These are phyloP conservation scores for Eumaeus atala DNA, from an alignment of 1,140 invertebrate genomes.

Conservation along the genomic window DNA sequence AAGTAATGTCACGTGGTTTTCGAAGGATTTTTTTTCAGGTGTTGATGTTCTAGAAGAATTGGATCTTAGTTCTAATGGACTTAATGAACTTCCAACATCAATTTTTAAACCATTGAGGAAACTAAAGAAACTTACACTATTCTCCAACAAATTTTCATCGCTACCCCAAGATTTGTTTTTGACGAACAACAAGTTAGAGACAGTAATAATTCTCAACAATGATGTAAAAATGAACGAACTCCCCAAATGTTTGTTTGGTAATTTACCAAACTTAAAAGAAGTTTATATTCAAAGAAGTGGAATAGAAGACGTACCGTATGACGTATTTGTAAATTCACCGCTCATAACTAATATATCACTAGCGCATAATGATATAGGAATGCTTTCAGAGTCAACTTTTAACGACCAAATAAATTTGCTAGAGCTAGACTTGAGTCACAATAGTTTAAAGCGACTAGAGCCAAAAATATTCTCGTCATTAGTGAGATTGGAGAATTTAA, in stretches of 20 bases:
- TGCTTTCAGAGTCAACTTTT: slow-evolving; percentile 74
- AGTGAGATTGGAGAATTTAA: slow-evolving; percentile 69
- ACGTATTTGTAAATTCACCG: slow-evolving; percentile 75
- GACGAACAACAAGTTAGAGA: slow-evolving; percentile 71
- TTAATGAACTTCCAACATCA: slow-evolving; percentile 74
- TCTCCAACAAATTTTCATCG: slow-evolving; percentile 75
- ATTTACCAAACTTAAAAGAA: slow-evolving; percentile 71
- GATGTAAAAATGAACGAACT: slow-evolving; percentile 72
- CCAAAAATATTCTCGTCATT: slow-evolving; percentile 71
- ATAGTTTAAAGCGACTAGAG: slow-evolving; percentile 73
- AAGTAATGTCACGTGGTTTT: slow-evolving; percentile 76
- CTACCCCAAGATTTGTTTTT: slow-evolving; percentile 77
- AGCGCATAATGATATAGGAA: slow-evolving; percentile 72
- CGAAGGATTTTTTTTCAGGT: slow-evolving; percentile 75
- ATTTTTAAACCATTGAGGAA: slow-evolving; percentile 76
- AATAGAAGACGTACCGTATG: slow-evolving; percentile 70
- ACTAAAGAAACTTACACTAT: slow-evolving; percentile 76
- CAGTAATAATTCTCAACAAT: slow-evolving; percentile 75
- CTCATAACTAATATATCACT: slow-evolving; percentile 75
- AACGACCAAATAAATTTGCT: slow-evolving; percentile 74
- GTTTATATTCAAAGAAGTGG: slow-evolving; percentile 70
- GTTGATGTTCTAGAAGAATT: slow-evolving; percentile 75
- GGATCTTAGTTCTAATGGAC: slow-evolving; percentile 77
- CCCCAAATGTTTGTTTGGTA: slow-evolving; percentile 74
- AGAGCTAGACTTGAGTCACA: slow-evolving; percentile 75